Evolutionary conservation across 1,140 invertebrate genomes (phyloP).

Genomic region (Scaptomyza graminum): DNA sequence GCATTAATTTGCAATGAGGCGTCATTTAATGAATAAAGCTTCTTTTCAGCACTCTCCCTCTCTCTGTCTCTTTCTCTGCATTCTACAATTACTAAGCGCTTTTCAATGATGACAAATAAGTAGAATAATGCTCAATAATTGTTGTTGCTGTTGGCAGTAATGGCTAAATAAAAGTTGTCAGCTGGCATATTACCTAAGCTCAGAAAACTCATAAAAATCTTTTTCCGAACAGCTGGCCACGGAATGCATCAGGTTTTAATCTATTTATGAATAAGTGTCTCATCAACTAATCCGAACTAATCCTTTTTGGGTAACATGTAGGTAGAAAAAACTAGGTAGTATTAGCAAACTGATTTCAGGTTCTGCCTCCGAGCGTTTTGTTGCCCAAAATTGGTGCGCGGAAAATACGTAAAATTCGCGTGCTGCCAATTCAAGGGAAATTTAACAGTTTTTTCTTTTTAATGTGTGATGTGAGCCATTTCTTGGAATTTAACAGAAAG

Average conservation of each 20-base stretch:
- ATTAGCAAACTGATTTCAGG: conserved; percentile 54
- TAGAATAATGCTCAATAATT: conserved; percentile 14
- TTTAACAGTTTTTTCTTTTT: conserved; percentile 3
- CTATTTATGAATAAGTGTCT: conserved; percentile 75
- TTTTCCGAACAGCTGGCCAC: conserved; percentile 55
- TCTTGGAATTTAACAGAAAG: conserved; percentile 25
- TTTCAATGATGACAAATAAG: conserved; percentile 19
- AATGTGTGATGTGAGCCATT: background rate
- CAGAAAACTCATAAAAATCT: conserved; percentile 15
- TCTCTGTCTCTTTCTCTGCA: background rate
- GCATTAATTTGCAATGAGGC: conserved; percentile 29
- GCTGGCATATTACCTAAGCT: conserved; percentile 9
- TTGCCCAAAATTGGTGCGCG: conserved; percentile 63
- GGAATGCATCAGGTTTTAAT: conserved; percentile 58
- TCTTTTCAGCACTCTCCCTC: no score
- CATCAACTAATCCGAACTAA: conserved; percentile 53
- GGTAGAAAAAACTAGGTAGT: background rate
- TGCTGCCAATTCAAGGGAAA: conserved; percentile 55
- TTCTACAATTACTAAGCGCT: conserved; percentile 30
- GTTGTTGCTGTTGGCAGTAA: conserved; percentile 21
- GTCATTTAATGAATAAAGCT: conserved; percentile 4
- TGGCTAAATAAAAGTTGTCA: conserved; percentile 34
- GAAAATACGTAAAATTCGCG: conserved; percentile 77
- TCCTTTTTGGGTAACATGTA: conserved; percentile 50
- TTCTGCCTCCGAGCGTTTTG: conserved; percentile 20